Evolutionary conservation across 2,888 invertebrate genomes (phyloP).

Genomic region (Himalopsyche tibetana): DNA sequence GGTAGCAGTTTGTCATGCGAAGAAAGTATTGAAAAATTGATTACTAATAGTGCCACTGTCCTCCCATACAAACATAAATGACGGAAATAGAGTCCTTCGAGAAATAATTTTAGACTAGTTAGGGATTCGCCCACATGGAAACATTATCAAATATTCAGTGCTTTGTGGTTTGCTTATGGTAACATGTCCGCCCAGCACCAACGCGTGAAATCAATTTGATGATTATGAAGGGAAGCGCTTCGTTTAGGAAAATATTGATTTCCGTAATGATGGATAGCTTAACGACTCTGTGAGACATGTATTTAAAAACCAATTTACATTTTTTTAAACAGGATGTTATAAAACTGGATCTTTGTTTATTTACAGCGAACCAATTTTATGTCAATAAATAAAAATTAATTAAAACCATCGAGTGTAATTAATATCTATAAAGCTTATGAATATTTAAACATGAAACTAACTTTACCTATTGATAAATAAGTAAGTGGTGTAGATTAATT

Average conservation of each 20-base stretch:
- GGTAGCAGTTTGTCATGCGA: background rate
- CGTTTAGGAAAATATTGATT: conserved; percentile 34
- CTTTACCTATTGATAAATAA: background rate
- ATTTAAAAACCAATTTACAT: conserved; percentile 26
- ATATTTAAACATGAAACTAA: background rate
- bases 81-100: conserved; percentile 45
- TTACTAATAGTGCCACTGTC: background rate
- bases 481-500: background rate
- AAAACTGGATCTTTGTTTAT: conserved; percentile 26
- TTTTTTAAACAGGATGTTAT: background rate
- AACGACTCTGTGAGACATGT: conserved; percentile 18
- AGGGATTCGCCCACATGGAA: conserved; percentile 48
- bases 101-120: conserved; percentile 6
- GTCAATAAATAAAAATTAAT: background rate
- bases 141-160: conserved; percentile 56
- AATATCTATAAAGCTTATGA: conserved; percentile 29
- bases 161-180: background rate
- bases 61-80: conserved; percentile 47
- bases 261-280: conserved; percentile 25
- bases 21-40: background rate
- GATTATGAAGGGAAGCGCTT: conserved; percentile 22
- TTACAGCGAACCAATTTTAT: conserved; percentile 19
- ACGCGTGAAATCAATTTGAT: conserved; percentile 27
- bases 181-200: conserved; percentile 53
- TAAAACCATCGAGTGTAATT: conserved; percentile 14